phyloP scores from a whole-genome alignment of 2,797 vertebrate genomes.

The Malacoctenus gilli region DNA sequence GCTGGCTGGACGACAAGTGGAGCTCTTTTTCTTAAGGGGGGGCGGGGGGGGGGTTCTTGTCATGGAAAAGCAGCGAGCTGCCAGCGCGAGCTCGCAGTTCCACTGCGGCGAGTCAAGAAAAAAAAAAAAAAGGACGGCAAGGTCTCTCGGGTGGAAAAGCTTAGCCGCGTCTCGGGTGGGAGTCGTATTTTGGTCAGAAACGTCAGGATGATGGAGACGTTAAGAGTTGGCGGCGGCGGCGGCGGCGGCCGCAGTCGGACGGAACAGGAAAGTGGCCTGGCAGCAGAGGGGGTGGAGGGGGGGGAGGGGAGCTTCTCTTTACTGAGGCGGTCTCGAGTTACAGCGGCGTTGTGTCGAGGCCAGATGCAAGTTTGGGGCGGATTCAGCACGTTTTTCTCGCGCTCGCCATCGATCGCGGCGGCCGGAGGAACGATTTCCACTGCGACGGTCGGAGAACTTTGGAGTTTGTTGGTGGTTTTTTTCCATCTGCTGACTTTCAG shows the following conservation, averaged over 20 bases:
- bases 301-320: constrained; percentile 6
- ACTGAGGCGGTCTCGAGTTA: background rate
- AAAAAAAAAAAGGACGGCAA: constrained; percentile 35
- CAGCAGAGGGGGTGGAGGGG: too few species aligned
- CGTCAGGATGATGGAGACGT: constrained; percentile 36
- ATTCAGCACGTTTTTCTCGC: constrained; percentile 23
- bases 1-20: constrained; percentile 47
- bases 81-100: constrained; percentile 67
- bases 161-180: constrained; percentile 70
- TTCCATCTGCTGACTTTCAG: too few species aligned
- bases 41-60: constrained; percentile 40
- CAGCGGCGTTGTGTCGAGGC: background rate
- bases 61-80: constrained; percentile 73
- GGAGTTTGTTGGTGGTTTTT: too few species aligned
- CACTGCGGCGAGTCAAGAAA: constrained; percentile 67
- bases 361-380: background rate
- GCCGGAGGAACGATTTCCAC: constrained; percentile 36
- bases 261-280: constrained; percentile 7
- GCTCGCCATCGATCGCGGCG: too few species aligned
- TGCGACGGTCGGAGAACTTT: too few species aligned
- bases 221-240: constrained; percentile 17
- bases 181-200: constrained; percentile 60
- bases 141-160: constrained; percentile 72
- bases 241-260: constrained; percentile 27
- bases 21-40: constrained; percentile 31